A percentile compares a stretch with the other conserved stretches of the same genome.
phyloP scores from a whole-genome alignment of 1,140 invertebrate genomes.

The Drosophila sechellia region DNA sequence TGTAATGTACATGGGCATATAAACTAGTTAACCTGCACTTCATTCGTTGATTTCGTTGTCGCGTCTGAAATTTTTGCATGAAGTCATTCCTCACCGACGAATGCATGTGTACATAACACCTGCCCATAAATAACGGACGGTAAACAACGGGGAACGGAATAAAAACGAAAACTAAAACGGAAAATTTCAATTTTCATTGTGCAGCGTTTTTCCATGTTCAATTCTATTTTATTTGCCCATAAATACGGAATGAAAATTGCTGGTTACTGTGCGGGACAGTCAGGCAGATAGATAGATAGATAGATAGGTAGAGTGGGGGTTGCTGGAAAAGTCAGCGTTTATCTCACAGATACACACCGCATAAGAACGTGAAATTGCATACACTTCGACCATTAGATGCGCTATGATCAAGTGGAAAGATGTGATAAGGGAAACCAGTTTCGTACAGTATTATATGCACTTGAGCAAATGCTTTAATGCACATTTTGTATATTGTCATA shows the following conservation, averaged over 20 bases:
- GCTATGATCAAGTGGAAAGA: conserved; percentile 23
- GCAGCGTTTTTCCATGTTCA: conserved; percentile 64
- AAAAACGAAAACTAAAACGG: conserved; percentile 36
- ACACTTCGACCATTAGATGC: conserved; percentile 37
- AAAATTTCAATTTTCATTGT: conserved; percentile 70
- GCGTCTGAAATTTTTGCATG: conserved; percentile 8
- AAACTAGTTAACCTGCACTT: neutral
- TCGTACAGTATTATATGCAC: neutral
- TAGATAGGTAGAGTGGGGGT: neutral
- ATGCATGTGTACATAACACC: conserved; percentile 31
- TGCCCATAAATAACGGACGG: conserved; percentile 31
- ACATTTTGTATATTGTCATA: neutral
- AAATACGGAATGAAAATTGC: conserved; percentile 81
- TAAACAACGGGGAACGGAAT: conserved; percentile 20
- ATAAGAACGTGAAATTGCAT: neutral
- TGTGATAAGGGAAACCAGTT: neutral
- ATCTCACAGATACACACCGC: conserved; percentile 63
- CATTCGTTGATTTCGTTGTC: conserved; percentile 4
- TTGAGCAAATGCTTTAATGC: neutral
- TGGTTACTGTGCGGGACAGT: conserved; percentile 41
- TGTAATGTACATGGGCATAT: neutral
- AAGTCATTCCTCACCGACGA: conserved; percentile 37
- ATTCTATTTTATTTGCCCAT: conserved; percentile 74
- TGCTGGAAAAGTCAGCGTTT: conserved; percentile 50
- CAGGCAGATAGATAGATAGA: conserved; percentile 4